Evolutionary conservation across 2,888 invertebrate genomes (phyloP).

Genomic region (Scaptodrosophila latifasciaeformis): DNA sequence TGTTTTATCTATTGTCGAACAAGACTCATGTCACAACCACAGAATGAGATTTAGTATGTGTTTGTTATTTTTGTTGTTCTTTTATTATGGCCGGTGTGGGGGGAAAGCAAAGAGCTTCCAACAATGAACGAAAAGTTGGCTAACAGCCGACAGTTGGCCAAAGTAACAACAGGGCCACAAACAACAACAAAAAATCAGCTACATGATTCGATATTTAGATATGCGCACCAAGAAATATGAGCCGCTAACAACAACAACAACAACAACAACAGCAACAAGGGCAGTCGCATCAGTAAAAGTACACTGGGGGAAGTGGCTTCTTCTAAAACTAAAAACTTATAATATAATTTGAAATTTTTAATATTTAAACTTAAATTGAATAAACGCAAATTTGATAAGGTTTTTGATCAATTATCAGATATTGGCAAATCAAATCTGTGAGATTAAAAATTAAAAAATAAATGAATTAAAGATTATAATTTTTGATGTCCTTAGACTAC

Average conservation of each 20-base stretch:
- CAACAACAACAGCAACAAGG: constrained; percentile 13
- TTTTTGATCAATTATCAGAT: too few relatives aligned
- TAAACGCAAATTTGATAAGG: too few relatives aligned
- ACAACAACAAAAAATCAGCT: constrained; percentile 61
- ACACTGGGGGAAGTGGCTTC: too few relatives aligned
- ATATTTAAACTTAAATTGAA: too few relatives aligned
- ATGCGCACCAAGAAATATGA: constrained; percentile 67
- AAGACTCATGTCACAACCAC: constrained; percentile 69
- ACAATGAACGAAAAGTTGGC: constrained; percentile 14
- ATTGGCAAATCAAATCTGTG: too few relatives aligned
- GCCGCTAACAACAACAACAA: constrained; percentile 56
- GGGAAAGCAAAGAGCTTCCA: too few relatives aligned
- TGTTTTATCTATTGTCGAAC: constrained; percentile 73
- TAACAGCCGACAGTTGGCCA: constrained; percentile 1
- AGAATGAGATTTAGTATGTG: constrained; percentile 64
- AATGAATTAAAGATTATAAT: too few relatives aligned
- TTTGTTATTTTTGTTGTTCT: constrained; percentile 21
- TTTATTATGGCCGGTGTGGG: constrained; percentile 13
- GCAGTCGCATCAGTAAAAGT: constrained; percentile 16
- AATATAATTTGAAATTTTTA: too few relatives aligned
- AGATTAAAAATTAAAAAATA: too few relatives aligned
- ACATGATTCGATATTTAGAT: constrained; percentile 68
- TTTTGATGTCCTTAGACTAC: too few relatives aligned
- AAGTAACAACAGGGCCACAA: constrained; percentile 48
- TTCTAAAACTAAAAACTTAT: too few relatives aligned